A percentile compares a stretch with the other conserved stretches of the same genome.
These are phyloP conservation scores for Tetropium fuscum DNA, from an alignment of 2,888 invertebrate species.

Conservation along the genomic window DNA sequence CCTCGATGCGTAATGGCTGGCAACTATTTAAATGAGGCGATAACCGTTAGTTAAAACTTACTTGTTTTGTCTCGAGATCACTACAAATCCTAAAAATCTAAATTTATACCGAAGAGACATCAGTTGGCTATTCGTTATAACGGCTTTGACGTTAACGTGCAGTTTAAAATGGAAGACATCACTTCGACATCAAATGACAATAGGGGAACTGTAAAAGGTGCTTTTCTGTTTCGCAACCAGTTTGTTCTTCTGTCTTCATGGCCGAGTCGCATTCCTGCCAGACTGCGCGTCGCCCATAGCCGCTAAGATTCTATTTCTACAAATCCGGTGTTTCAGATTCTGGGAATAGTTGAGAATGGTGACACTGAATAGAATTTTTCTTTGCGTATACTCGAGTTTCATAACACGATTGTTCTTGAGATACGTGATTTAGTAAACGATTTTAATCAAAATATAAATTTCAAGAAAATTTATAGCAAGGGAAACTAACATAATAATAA, in stretches of 20 bases:
- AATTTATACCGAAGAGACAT: slow-evolving; percentile 17
- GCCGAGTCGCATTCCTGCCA: slow-evolving; percentile 39
- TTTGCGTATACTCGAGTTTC: too few species aligned
- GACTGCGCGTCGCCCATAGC: slow-evolving; percentile 43
- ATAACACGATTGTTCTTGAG: too few species aligned
- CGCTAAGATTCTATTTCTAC: slow-evolving; percentile 22
- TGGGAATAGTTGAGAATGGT: too few species aligned
- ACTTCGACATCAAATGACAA: slow-evolving; percentile 21
- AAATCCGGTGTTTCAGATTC: too few species aligned
- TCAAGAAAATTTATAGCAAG: too few species aligned
- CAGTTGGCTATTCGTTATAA: slow-evolving; percentile 3
- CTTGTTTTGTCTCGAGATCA: slow-evolving; percentile 22
- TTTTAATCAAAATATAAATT: too few species aligned
- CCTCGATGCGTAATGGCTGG: neutral
- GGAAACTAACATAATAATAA: too few species aligned
- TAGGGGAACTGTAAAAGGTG: slow-evolving; percentile 33
- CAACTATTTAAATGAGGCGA: slow-evolving; percentile 24
- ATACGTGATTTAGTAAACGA: too few species aligned
- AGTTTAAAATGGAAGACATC: slow-evolving; percentile 20
- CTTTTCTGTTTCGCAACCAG: slow-evolving; percentile 37
- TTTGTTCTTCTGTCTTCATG: slow-evolving; percentile 39
- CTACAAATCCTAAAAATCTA: slow-evolving; percentile 20
- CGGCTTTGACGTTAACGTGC: slow-evolving; percentile 1
- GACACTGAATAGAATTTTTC: too few species aligned
- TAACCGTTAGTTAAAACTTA: slow-evolving; percentile 13